phyloP scores from a whole-genome alignment of 92 coral and sea anemone genomes.

The Parazoanthus atlanticus region DNA sequence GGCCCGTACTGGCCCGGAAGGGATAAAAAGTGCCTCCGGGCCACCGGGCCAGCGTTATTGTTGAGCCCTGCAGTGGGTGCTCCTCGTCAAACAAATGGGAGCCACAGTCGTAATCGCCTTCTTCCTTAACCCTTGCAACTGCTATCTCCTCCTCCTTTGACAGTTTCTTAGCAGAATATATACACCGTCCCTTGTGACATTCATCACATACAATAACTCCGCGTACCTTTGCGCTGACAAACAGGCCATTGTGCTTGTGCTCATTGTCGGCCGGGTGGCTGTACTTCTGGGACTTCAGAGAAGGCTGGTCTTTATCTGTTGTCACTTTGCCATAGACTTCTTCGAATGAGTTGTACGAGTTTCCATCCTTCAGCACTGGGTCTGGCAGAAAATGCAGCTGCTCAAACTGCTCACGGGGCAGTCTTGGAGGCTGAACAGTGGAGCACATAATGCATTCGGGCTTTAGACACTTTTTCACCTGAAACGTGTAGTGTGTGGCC shows the following conservation, averaged over 20 bases:
- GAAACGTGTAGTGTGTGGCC: background rate
- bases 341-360: slow-evolving; percentile 5
- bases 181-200: slow-evolving; percentile 11
- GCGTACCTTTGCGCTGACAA: background rate
- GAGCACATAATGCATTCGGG: background rate
- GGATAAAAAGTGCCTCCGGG: no score
- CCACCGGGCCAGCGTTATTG: no score
- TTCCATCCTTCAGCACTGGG: background rate
- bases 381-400: slow-evolving; percentile 18
- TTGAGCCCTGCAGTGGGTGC: no score
- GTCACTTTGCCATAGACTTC: background rate
- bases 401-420: background rate
- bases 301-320: background rate
- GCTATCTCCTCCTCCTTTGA: background rate
- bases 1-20: no score
- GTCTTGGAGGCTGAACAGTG: background rate
- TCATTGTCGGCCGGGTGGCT: background rate
- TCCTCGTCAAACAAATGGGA: background rate
- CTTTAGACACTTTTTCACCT: background rate
- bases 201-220: slow-evolving; percentile 1
- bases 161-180: background rate
- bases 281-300: background rate
- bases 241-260: background rate
- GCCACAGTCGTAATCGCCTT: background rate
- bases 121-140: background rate